A percentile compares a stretch with the other conserved stretches of the same genome.
phyloP scores from a whole-genome alignment of 2,113 vertebrate genomes.

The Glaucidium brasilianum region DNA sequence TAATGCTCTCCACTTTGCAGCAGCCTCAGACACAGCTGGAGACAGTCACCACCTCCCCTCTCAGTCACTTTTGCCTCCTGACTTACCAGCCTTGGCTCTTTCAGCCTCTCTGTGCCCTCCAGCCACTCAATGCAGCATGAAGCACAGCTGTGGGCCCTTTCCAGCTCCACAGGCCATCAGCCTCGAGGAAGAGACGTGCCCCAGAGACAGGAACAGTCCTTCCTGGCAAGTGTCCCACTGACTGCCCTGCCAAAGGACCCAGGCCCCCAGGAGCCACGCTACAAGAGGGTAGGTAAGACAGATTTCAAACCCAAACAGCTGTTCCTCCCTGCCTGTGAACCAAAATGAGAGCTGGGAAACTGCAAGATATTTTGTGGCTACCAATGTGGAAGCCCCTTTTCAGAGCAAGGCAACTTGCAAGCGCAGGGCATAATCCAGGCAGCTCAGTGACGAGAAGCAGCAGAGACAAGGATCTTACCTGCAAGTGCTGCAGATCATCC shows the following conservation, averaged over 20 bases:
- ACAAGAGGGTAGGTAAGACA: accelerated
- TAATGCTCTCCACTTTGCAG: neutral
- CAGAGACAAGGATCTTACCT: slow-evolving; percentile 69
- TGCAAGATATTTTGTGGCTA: neutral
- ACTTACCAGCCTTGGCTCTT: neutral
- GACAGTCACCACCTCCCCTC: neutral
- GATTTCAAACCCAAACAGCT: neutral
- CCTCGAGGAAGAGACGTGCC: accelerated
- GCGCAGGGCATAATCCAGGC: accelerated
- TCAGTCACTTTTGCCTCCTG: neutral
- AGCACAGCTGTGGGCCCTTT: neutral
- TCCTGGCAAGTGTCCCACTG: neutral
- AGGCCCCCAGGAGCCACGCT: neutral
- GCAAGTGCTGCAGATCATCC: slow-evolving; percentile 90
- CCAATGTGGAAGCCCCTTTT: accelerated
- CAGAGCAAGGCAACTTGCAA: neutral
- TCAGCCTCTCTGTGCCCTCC: neutral
- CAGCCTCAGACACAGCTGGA: neutral
- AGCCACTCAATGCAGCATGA: neutral
- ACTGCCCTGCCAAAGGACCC: neutral
- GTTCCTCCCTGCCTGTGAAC: neutral
- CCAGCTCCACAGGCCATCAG: neutral
- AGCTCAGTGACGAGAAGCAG: accelerated
- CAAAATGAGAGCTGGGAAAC: neutral
- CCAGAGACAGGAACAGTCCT: neutral